Evolutionary conservation across 2,797 vertebrate species (phyloP).

Genomic region (Helarctos malayanus): DNA sequence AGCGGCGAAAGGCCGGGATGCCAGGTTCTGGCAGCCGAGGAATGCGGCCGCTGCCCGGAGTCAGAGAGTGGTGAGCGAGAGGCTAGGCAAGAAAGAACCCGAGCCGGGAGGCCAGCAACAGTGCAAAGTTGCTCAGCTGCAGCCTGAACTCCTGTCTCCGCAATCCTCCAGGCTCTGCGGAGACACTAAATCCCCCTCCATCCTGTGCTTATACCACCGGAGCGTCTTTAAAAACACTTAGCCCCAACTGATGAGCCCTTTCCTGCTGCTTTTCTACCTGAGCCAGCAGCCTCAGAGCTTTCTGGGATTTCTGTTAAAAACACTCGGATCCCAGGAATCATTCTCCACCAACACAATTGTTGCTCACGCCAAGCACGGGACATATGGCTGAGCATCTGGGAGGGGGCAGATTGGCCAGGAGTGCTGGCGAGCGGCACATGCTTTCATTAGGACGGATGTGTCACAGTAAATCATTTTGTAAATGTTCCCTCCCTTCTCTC

Average conservation of each 20-base stretch:
- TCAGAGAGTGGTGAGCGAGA: neutral
- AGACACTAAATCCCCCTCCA: neutral
- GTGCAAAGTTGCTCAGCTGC: neutral
- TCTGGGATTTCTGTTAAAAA: constrained; percentile 41
- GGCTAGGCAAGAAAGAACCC: neutral
- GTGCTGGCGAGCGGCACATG: constrained; percentile 43
- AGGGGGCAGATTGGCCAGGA: constrained; percentile 51
- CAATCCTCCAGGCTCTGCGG: neutral
- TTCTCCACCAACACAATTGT: constrained; percentile 48
- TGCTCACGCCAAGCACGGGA: constrained; percentile 25
- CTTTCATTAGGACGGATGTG: constrained; percentile 60
- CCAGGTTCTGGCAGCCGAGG: neutral
- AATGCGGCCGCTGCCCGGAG: neutral
- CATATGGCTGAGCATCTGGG: constrained; percentile 81
- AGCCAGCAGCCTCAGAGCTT: constrained; percentile 27
- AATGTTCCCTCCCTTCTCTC: constrained; percentile 26
- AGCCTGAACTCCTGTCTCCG: neutral
- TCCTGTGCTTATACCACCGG: neutral
- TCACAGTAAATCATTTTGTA: constrained; percentile 64
- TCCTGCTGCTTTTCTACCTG: neutral
- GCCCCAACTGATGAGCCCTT: neutral
- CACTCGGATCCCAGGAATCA: neutral
- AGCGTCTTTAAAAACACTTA: constrained; percentile 61
- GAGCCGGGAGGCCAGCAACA: neutral
- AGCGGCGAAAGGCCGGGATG: neutral